phyloP scores from a whole-genome alignment of 2,113 vertebrate genomes.

The Ancistrus triradiatus region DNA sequence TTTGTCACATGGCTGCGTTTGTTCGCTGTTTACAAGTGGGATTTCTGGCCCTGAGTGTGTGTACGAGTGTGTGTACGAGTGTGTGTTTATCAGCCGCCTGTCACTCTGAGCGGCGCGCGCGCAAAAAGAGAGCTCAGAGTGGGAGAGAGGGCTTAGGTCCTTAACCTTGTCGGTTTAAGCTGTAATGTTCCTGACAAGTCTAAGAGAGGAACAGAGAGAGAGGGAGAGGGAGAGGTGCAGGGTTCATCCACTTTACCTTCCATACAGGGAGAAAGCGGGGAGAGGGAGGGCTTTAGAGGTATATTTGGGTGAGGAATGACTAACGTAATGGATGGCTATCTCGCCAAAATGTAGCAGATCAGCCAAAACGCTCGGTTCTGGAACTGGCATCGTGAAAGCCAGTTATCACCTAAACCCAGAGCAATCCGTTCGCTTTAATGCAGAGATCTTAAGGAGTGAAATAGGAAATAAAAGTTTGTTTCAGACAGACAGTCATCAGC shows the following conservation, averaged over 20 bases:
- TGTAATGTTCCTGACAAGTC: slow-evolving; percentile 45
- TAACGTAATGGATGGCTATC: too few species aligned
- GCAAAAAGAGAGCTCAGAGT: slow-evolving; percentile 16
- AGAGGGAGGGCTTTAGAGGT: too few species aligned
- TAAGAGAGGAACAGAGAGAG: slow-evolving; percentile 14
- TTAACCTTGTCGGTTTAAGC: slow-evolving; percentile 49
- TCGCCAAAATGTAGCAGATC: too few species aligned
- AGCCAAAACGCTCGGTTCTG: too few species aligned
- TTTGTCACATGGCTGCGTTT: slow-evolving; percentile 48
- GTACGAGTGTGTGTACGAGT: slow-evolving; percentile 27
- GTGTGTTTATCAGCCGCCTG: slow-evolving; percentile 41
- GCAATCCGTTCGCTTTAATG: too few species aligned
- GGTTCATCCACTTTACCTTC: neutral
- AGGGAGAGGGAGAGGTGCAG: neutral
- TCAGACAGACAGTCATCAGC: too few species aligned
- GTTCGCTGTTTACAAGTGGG: slow-evolving; percentile 46
- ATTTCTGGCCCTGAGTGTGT: slow-evolving; percentile 25
- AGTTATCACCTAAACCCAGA: too few species aligned
- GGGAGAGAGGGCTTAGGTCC: slow-evolving; percentile 41
- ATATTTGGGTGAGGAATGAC: too few species aligned
- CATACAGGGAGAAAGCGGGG: neutral
- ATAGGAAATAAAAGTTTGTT: too few species aligned
- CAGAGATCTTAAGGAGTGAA: too few species aligned
- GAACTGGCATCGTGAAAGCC: too few species aligned
- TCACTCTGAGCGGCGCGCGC: slow-evolving; percentile 25